Conservation (phyloP, 2,797 vertebrate species). For the Salarias fasciatus region DNA sequence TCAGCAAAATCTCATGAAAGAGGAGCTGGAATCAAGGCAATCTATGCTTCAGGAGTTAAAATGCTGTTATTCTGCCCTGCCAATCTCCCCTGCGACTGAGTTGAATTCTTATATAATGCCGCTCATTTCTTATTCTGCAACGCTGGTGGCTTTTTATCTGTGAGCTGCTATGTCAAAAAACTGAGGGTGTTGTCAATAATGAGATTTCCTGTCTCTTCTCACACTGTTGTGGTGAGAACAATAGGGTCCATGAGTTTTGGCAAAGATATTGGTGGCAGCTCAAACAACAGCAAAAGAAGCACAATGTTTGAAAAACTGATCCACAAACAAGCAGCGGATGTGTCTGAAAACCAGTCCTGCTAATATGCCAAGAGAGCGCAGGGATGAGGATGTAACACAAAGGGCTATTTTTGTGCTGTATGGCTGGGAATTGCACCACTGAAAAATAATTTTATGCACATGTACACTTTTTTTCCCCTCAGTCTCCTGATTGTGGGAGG, state of each 20-base stretch:
- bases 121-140: constrained; percentile 23
- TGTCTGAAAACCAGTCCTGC: constrained; percentile 38
- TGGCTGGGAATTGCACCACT: constrained; percentile 25
- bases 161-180: constrained; percentile 42
- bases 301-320: constrained; percentile 43
- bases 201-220: constrained; percentile 57
- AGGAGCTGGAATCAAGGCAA: constrained; percentile 35
- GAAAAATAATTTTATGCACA: constrained; percentile 25
- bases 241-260: constrained; percentile 54
- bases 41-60: constrained; percentile 29
- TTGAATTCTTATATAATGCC: constrained; percentile 36
- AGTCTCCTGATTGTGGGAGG: constrained; percentile 35
- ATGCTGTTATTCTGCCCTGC: constrained; percentile 22
- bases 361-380: constrained; percentile 49
- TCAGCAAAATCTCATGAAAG: constrained; percentile 52
- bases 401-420: constrained; percentile 37
- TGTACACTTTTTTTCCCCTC: constrained; percentile 11
- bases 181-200: constrained; percentile 52
- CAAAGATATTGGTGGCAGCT: constrained; percentile 42
- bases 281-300: constrained; percentile 44
- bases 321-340: constrained; percentile 45
- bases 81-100: constrained; percentile 23
- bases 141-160: constrained; percentile 44
- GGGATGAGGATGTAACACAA: constrained; percentile 33
- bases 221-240: constrained; percentile 43